phyloP scores from a whole-genome alignment of 2,888 invertebrate genomes.

The Drosophila differens region DNA sequence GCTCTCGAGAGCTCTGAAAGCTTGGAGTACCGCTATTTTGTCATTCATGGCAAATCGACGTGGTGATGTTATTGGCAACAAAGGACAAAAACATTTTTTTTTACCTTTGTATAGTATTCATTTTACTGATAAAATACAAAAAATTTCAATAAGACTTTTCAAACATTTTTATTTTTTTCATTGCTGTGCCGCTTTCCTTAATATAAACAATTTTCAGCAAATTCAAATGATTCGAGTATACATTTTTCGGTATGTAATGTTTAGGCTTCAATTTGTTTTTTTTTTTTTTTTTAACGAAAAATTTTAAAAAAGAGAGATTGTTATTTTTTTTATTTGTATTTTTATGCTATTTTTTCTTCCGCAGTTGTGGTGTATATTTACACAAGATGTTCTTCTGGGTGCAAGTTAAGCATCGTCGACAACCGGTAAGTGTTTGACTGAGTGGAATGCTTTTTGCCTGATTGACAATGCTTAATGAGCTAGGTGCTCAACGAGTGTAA shows the following conservation, averaged over 20 bases:
- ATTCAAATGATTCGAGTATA: neutral
- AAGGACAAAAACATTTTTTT: neutral
- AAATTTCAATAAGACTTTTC: neutral
- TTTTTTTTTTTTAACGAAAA: too few species aligned
- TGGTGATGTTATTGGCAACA: neutral
- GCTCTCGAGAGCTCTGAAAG: neutral
- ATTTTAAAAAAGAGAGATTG: neutral
- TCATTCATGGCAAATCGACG: neutral
- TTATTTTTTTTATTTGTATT: neutral
- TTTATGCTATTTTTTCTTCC: neutral
- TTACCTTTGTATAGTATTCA: neutral
- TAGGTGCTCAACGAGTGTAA: neutral
- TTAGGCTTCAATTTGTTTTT: neutral
- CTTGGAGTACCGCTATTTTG: neutral
- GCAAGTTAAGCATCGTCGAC: conserved; percentile 12
- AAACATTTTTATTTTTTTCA: neutral
- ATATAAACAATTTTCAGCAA: neutral
- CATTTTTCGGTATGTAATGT: neutral
- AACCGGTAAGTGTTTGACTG: conserved; percentile 7
- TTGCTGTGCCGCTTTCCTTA: neutral
- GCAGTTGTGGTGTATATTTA: neutral
- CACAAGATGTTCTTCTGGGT: conserved; percentile 3
- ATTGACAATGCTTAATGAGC: conserved; percentile 9
- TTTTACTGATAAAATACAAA: neutral
- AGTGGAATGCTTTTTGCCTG: conserved; percentile 9